Conservation (phyloP, 2,888 invertebrate species). For the Drosophila mayaguana region DNA sequence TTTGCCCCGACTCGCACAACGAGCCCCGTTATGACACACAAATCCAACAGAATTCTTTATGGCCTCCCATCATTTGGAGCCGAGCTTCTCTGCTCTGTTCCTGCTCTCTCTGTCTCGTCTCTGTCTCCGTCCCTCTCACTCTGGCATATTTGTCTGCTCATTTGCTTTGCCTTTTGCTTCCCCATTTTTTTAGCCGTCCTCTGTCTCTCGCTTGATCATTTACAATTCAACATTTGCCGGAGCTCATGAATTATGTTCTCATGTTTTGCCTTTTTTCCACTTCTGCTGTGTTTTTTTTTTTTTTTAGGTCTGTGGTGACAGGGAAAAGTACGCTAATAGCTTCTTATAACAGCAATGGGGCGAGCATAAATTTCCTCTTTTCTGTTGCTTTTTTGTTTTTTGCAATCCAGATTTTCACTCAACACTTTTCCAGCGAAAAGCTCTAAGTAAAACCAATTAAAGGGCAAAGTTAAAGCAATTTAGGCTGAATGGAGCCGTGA, state of each 20-base stretch:
- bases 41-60: constrained; percentile 35
- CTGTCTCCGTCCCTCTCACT: neutral
- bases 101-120: neutral
- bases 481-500: constrained; percentile 32
- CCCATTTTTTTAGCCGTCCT: neutral
- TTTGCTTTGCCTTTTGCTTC: constrained; percentile 36
- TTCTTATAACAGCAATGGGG: constrained; percentile 62
- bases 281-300: constrained; percentile 8
- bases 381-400: neutral
- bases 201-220: constrained; percentile 57
- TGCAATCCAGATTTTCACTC: constrained; percentile 10
- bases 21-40: constrained; percentile 23
- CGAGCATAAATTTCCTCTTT: constrained; percentile 25
- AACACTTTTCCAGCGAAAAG: constrained; percentile 5
- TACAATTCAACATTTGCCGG: constrained; percentile 72
- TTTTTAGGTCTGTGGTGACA: constrained; percentile 29
- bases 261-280: constrained; percentile 52
- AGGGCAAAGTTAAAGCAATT: constrained; percentile 28
- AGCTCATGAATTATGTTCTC: constrained; percentile 74
- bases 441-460: constrained; percentile 23
- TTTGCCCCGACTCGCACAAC: constrained; percentile 4
- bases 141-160: constrained; percentile 34
- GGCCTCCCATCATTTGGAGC: constrained; percentile 22
- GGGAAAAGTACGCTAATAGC: constrained; percentile 70
- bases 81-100: neutral